Conservation (phyloP, 2,888 invertebrate genomes). For the Mystacides longicornis region DNA sequence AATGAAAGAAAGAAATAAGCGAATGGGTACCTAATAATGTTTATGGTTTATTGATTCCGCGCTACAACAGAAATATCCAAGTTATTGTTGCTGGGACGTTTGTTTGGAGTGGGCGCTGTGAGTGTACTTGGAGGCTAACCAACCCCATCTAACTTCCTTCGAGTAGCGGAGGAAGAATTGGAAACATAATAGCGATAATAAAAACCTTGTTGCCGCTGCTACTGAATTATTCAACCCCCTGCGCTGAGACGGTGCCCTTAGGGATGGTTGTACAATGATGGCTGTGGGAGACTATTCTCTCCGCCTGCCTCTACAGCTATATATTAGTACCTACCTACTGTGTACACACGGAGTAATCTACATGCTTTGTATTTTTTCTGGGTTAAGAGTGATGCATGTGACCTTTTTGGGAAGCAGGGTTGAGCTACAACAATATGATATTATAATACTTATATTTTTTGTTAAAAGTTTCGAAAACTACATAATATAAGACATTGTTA, state of each 20-base stretch:
- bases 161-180: constrained; percentile 22
- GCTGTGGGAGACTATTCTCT: constrained; percentile 4
- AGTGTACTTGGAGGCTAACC: not conserved
- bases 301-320: too few species aligned
- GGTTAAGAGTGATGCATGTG: too few species aligned
- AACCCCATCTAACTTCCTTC: not conserved
- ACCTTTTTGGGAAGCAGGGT: too few species aligned
- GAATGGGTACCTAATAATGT: not conserved
- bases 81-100: not conserved
- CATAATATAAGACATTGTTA: too few species aligned
- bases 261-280: constrained; percentile 26
- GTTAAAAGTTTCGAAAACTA: too few species aligned
- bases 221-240: constrained; percentile 25
- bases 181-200: constrained; percentile 27
- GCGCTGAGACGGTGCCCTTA: constrained; percentile 10
- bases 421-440: too few species aligned
- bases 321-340: too few species aligned
- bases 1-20: not conserved
- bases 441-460: too few species aligned
- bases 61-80: not conserved
- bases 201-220: constrained; percentile 26
- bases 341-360: too few species aligned
- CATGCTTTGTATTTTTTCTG: too few species aligned
- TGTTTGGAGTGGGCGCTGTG: not conserved
- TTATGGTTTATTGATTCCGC: not conserved